Conservation (phyloP, 2,888 invertebrate genomes). For the Pardosa pseudoannulata region DNA sequence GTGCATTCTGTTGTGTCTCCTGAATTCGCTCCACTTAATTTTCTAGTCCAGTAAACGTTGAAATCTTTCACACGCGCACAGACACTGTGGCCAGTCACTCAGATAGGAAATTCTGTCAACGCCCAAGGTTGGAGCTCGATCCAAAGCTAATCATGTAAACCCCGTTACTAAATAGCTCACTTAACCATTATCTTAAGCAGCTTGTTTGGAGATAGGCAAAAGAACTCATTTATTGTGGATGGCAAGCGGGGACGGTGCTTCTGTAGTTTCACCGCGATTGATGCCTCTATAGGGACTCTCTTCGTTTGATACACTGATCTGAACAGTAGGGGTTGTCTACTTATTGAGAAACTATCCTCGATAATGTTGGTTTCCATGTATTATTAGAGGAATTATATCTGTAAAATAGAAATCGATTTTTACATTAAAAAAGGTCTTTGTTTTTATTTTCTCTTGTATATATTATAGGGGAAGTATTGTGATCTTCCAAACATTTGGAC, state of each 20-base stretch:
- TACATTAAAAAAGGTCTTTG: too few relatives aligned
- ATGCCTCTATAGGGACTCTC: slow-evolving; percentile 48
- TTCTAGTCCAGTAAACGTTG: neutral
- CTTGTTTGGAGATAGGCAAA: slow-evolving; percentile 66
- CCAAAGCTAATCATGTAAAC: slow-evolving; percentile 53
- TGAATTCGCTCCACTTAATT: neutral
- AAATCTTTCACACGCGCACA: neutral
- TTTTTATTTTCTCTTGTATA: too few relatives aligned
- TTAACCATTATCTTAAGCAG: slow-evolving; percentile 71
- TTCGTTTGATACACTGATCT: slow-evolving; percentile 21
- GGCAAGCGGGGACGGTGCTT: slow-evolving; percentile 1
- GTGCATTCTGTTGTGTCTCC: neutral
- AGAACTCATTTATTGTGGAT: slow-evolving; percentile 64
- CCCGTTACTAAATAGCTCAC: slow-evolving; percentile 68
- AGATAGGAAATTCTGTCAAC: slow-evolving; percentile 28
- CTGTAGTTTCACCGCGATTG: slow-evolving; percentile 19
- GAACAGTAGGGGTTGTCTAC: neutral
- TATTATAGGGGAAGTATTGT: too few relatives aligned
- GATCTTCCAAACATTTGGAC: too few relatives aligned
- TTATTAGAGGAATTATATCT: too few relatives aligned
- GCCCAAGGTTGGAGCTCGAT: slow-evolving; percentile 28
- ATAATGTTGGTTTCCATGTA: too few relatives aligned
- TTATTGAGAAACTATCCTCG: neutral
- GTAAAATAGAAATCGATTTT: too few relatives aligned
- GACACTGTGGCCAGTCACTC: neutral